These are phyloP conservation scores for Pseudomugil gertrudae DNA, from an alignment of 2,797 vertebrate genomes.

Conservation along the genomic window DNA sequence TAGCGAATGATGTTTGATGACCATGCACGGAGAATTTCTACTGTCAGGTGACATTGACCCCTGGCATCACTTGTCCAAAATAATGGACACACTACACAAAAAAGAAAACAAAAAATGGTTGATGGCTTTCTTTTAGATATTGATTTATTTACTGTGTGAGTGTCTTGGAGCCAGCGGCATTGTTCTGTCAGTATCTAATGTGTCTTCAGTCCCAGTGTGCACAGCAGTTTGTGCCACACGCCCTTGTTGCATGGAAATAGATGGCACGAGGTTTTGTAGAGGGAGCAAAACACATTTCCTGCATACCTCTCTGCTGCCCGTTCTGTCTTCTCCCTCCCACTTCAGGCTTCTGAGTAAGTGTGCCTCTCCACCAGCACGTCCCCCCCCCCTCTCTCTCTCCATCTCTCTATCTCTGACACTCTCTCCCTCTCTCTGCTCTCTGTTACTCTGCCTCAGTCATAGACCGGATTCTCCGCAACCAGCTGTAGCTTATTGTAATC, in stretches of 20 bases:
- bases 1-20: constrained; percentile 37
- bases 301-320: constrained; percentile 62
- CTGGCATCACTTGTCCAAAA: constrained; percentile 14
- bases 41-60: constrained; percentile 38
- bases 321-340: constrained; percentile 58
- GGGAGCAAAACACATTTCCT: constrained; percentile 64
- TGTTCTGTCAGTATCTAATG: constrained; percentile 16
- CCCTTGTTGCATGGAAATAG: constrained; percentile 63
- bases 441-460: constrained; percentile 46
- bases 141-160: neutral
- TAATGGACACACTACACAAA: constrained; percentile 16
- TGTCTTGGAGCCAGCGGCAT: constrained; percentile 25
- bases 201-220: constrained; percentile 34
- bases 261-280: constrained; percentile 54
- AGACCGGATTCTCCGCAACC: constrained; percentile 61
- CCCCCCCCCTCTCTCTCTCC: constrained; percentile 15
- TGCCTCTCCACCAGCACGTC: constrained; percentile 27
- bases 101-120: constrained; percentile 11
- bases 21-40: constrained; percentile 16
- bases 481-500: constrained; percentile 60
- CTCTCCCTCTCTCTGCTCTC: constrained; percentile 21
- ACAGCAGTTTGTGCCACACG: constrained; percentile 26
- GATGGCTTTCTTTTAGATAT: neutral
- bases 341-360: constrained; percentile 41
- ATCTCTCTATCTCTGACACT: constrained; percentile 29